phyloP scores from a whole-genome alignment of 2,113 vertebrate genomes.

The Progne subis region DNA sequence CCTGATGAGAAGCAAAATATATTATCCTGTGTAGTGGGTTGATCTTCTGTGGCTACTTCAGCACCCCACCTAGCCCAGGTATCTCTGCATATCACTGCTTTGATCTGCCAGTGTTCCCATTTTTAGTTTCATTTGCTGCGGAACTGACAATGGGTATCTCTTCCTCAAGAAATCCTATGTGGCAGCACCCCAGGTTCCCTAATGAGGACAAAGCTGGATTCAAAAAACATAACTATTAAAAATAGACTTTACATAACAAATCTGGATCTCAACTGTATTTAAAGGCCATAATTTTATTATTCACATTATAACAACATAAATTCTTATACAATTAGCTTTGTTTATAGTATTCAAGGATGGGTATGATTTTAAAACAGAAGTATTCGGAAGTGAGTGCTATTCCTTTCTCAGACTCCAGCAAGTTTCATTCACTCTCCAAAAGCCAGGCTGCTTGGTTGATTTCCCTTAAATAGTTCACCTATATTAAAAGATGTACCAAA shows the following conservation, averaged over 20 bases:
- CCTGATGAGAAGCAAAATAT: not conserved
- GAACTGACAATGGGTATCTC: not conserved
- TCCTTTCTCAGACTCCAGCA: not conserved
- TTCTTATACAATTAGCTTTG: not conserved
- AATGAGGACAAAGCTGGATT: not conserved
- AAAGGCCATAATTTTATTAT: not conserved
- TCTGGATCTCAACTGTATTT: not conserved
- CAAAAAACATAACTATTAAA: not conserved
- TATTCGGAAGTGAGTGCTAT: not conserved
- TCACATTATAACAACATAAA: not conserved
- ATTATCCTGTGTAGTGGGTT: not conserved
- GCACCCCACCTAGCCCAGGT: not conserved
- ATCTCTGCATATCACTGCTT: not conserved
- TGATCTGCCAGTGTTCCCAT: not conserved
- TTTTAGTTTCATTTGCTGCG: not conserved
- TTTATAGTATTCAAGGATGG: not conserved
- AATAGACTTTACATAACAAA: not conserved
- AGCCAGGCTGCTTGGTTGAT: not conserved
- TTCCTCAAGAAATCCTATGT: not conserved
- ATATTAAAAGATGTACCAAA: not conserved
- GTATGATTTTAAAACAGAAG: not conserved
- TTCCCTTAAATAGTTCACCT: not conserved
- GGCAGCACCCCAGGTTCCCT: not conserved
- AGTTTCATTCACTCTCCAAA: not conserved
- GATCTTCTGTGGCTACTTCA: not conserved